phyloP scores from a whole-genome alignment of 2,113 vertebrate genomes.

The Stercorarius parasiticus region DNA sequence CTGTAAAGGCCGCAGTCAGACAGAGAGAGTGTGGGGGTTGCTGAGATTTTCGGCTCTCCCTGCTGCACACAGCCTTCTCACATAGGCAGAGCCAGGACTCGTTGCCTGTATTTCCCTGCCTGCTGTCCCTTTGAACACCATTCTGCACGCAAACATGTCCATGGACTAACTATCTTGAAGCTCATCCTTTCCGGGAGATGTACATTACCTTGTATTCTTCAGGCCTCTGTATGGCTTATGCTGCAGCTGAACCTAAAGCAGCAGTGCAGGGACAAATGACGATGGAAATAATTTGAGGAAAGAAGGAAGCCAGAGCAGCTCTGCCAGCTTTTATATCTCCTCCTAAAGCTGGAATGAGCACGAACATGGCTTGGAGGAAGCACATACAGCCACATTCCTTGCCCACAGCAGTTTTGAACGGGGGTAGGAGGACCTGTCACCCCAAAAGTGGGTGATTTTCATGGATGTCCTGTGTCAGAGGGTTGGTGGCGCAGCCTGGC shows the following conservation, averaged over 20 bases:
- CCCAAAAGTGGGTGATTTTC: background rate
- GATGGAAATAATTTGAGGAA: background rate
- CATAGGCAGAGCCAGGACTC: background rate
- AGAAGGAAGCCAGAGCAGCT: background rate
- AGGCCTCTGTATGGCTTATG: background rate
- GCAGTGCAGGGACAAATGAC: rapidly evolving
- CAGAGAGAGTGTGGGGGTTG: background rate
- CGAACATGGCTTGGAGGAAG: background rate
- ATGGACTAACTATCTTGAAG: background rate
- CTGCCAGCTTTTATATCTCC: background rate
- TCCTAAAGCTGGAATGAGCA: background rate
- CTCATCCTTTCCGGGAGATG: background rate
- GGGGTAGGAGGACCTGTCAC: background rate
- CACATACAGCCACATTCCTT: rapidly evolving
- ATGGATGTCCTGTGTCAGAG: rapidly evolving
- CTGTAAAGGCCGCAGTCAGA: background rate
- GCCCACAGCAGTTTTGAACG: background rate
- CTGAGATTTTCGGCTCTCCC: background rate
- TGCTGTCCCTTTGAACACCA: background rate
- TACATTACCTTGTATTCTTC: background rate
- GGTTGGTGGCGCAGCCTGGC: background rate
- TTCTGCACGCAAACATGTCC: background rate
- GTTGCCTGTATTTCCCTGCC: background rate
- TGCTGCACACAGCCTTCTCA: background rate
- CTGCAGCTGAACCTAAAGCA: background rate